Evolutionary conservation across 2,113 vertebrate species (phyloP).

Genomic region (Catagonus wagneri): DNA sequence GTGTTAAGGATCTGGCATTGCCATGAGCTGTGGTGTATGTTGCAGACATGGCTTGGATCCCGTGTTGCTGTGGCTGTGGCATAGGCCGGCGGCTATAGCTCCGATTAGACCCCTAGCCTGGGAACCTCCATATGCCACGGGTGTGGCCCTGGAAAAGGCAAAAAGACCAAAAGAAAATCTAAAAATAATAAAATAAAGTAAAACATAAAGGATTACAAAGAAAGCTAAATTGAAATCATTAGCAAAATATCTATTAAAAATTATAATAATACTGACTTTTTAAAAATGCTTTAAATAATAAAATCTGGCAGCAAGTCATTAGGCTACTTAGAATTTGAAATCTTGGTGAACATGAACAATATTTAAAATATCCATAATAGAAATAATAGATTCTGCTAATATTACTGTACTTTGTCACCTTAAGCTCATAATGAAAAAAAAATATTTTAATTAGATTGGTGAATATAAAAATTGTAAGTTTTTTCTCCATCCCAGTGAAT

Average conservation of each 20-base stretch:
- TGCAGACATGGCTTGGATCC: too few relatives aligned
- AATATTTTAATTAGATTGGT: conserved; percentile 22
- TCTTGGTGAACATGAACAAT: not conserved
- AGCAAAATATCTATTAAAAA: conserved; percentile 44
- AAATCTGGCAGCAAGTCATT: not conserved
- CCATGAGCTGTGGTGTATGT: too few relatives aligned
- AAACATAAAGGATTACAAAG: not conserved
- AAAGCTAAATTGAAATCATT: conserved; percentile 48
- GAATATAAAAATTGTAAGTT: conserved; percentile 28
- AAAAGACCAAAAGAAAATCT: too few relatives aligned
- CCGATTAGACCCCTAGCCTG: too few relatives aligned
- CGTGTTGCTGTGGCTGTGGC: too few relatives aligned
- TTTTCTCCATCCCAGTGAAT: conserved; percentile 32
- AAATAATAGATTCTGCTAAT: not conserved
- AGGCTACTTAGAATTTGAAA: conserved; percentile 50
- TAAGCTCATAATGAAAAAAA: conserved; percentile 40
- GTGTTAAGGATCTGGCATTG: too few relatives aligned
- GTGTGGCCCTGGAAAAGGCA: too few relatives aligned
- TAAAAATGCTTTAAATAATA: conserved; percentile 48
- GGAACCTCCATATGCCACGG: too few relatives aligned
- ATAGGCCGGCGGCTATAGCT: too few relatives aligned
- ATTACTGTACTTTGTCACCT: not conserved
- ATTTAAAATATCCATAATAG: conserved; percentile 49
- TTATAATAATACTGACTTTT: conserved; percentile 4
- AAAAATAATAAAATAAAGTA: conserved; percentile 30